phyloP scores from a whole-genome alignment of 2,113 vertebrate species.

The Ctenomys sociabilis region DNA sequence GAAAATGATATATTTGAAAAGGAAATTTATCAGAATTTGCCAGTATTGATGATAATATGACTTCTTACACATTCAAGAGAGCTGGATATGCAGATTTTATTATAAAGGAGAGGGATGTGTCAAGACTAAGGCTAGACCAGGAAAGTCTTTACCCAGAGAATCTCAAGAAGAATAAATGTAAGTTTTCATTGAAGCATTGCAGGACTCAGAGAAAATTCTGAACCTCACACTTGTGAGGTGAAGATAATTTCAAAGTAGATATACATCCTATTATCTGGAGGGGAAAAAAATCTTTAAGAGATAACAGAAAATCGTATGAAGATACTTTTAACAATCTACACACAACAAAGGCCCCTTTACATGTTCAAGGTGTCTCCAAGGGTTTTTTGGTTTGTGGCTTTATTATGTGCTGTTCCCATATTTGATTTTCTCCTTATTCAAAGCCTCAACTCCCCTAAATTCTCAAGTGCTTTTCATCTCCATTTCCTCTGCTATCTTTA shows the following conservation, averaged over 20 bases:
- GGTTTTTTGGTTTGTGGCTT: not conserved
- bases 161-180: not conserved
- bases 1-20: not conserved
- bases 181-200: too few relatives aligned
- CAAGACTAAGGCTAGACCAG: not conserved
- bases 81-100: not conserved
- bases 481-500: not conserved
- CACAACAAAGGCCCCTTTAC: rapidly evolving
- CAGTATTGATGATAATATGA: not conserved
- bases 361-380: not conserved
- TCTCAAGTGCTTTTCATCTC: not conserved
- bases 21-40: not conserved
- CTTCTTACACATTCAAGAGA: not conserved
- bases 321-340: not conserved
- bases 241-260: not conserved
- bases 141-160: not conserved
- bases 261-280: not conserved
- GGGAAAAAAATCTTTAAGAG: not conserved
- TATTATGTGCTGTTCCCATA: too few relatives aligned
- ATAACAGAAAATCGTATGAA: not conserved
- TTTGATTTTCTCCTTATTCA: not conserved
- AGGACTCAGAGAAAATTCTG: not conserved
- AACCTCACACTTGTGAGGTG: too few relatives aligned
- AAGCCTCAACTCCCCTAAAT: not conserved
- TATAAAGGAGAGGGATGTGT: not conserved